A percentile compares a stretch with the other conserved stretches of the same genome.
Evolutionary conservation across 2,797 vertebrate genomes (phyloP).

Genomic region (Acipenser oxyrinchus): DNA sequence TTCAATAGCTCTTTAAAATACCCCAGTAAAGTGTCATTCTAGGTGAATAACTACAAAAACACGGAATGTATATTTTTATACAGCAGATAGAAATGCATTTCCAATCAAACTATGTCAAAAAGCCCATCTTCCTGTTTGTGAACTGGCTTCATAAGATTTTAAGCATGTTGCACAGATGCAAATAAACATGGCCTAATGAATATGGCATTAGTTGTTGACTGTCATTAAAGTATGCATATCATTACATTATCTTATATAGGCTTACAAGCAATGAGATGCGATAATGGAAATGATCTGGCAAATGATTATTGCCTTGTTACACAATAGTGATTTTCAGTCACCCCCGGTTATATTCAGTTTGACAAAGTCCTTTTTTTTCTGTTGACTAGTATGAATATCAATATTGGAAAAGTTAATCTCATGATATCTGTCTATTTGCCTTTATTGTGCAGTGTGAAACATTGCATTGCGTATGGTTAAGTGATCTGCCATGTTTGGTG

Average conservation of each 20-base stretch:
- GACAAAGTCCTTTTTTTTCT: conserved; percentile 20
- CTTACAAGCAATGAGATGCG: conserved; percentile 30
- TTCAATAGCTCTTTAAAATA: conserved; percentile 2
- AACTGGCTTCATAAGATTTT: conserved; percentile 28
- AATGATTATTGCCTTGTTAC: conserved; percentile 40
- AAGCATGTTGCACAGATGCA: conserved; percentile 36
- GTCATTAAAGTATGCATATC: conserved; percentile 46
- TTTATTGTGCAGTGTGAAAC: neutral
- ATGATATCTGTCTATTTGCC: neutral
- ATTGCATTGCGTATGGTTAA: neutral
- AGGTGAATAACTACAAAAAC: neutral
- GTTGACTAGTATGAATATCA: conserved; percentile 3
- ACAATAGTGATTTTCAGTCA: conserved; percentile 31
- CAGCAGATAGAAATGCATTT: conserved; percentile 6
- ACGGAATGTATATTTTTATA: neutral
- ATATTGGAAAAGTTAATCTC: neutral
- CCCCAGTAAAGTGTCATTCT: neutral
- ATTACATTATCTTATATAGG: conserved; percentile 37
- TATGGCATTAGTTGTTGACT: conserved; percentile 42
- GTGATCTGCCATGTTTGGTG: too few relatives aligned
- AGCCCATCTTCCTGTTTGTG: conserved; percentile 22
- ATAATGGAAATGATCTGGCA: conserved; percentile 45
- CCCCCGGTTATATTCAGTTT: conserved; percentile 42
- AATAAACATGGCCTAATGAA: conserved; percentile 40
- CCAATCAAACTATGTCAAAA: neutral